Evolutionary conservation across 2,113 vertebrate genomes (phyloP).

Genomic region (Recurvirostra avosetta): DNA sequence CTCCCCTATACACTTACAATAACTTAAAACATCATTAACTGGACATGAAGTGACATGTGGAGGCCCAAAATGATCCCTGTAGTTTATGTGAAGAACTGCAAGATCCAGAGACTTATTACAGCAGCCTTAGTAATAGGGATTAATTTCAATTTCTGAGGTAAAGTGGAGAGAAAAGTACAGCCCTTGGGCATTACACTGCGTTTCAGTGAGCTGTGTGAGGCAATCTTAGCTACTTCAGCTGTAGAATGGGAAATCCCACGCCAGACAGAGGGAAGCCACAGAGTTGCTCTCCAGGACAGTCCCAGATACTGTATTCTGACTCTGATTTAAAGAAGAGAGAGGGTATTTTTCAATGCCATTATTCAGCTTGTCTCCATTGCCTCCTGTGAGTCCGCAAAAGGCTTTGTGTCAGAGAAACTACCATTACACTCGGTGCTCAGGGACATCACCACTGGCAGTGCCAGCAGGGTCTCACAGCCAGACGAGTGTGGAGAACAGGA

Average conservation of each 20-base stretch:
- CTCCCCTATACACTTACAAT: neutral
- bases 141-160: neutral
- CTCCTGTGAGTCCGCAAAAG: neutral
- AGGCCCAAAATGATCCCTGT: neutral
- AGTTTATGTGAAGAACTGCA: neutral
- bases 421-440: neutral
- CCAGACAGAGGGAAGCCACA: neutral
- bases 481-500: neutral
- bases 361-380: neutral
- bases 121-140: neutral
- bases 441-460: neutral
- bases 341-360: neutral
- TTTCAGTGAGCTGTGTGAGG: neutral
- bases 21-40: neutral
- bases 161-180: neutral
- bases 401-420: neutral
- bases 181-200: neutral
- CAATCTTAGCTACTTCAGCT: neutral
- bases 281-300: neutral
- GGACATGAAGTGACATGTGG: neutral
- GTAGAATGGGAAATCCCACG: neutral
- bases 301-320: neutral
- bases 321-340: neutral
- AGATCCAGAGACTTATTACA: neutral
- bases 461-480: neutral